Base-by-base conservation (phyloP, 1,140 invertebrate species). In the Drosophila athabasca region DNA sequence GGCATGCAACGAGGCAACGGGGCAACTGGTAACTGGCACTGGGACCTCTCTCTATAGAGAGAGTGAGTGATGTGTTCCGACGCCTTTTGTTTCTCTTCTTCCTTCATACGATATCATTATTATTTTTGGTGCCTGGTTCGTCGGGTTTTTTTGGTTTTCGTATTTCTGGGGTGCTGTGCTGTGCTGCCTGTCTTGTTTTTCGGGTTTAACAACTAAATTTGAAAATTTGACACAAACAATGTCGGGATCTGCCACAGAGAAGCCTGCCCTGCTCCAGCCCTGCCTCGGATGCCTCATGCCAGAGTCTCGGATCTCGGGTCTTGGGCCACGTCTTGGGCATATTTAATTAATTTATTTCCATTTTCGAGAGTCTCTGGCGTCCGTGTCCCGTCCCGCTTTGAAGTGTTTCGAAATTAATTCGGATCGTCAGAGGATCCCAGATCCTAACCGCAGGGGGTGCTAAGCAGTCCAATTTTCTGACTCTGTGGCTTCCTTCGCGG, bases 191-290 rank as follows among this genome's bases (percentile, higher is more conserved):
- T 87, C 83, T 88, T 81, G 83, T 88, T 88, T 88, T 88, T 88
- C 84, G 84, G 76, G 83, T 88, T 88, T 88, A 88, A 88, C 83
- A 88, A 88, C 83, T 88, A 88, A 88, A 88, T 88, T 88, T 88
- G 72, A 88, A 88, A 79, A 79, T 88, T 88, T 88, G 83, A 88
- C 79, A 74, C 84, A 88, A 88, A 88, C 83, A 88, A 88, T 88
- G 83, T 61, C 50, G 62, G 46, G 58, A 26, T 13, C 35, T 65
- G 60, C 64, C 65, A 54, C 64, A 24, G 55, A 51, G 73, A 39
- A 54, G 39, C 13, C n/a, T n/a, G n/a, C 61, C 29, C 15, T 62
- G 77, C 76, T 73, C 81, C 17, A 19, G 17, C 17, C 17, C 17
- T 19, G 17, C 17, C 1, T 19, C 0, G 17, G 17, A 19, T 43